Conservation (phyloP, 1,140 invertebrate genomes). For the Subanguina moxae region DNA sequence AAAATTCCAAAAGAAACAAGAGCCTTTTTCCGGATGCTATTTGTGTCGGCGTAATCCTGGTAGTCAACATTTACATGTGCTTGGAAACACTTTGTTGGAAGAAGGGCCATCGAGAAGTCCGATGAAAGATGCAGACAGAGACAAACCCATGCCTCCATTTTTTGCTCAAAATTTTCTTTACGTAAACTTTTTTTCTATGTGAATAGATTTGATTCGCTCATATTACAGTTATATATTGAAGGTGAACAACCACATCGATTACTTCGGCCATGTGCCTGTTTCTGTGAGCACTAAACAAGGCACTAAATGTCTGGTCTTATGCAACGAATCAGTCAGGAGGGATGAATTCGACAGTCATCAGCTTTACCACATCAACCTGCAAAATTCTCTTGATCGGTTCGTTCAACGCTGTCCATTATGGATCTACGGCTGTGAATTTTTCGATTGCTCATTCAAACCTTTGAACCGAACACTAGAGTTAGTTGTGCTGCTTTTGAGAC, state of each 20-base stretch:
- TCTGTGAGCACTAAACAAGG: background rate
- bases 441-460: too few relatives aligned
- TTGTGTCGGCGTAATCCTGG: constrained; percentile 15
- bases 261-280: background rate
- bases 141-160: too few relatives aligned
- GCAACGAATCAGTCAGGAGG: background rate
- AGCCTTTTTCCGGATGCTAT: constrained; percentile 16
- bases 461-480: too few relatives aligned
- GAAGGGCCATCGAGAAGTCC: background rate
- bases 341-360: background rate
- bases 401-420: constrained; percentile 2
- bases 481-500: background rate
- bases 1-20: constrained; percentile 11
- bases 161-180: background rate
- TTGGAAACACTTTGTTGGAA: constrained; percentile 1
- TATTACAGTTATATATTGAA: too few relatives aligned
- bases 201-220: too few relatives aligned
- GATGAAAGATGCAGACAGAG: too few relatives aligned
- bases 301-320: background rate
- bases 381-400: background rate
- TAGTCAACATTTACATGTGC: constrained; percentile 22
- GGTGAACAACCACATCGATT: background rate
- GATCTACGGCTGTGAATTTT: background rate
- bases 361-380: background rate
- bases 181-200: background rate